phyloP scores from a whole-genome alignment of 1,140 invertebrate species.

The Lasioglossum albipes region DNA sequence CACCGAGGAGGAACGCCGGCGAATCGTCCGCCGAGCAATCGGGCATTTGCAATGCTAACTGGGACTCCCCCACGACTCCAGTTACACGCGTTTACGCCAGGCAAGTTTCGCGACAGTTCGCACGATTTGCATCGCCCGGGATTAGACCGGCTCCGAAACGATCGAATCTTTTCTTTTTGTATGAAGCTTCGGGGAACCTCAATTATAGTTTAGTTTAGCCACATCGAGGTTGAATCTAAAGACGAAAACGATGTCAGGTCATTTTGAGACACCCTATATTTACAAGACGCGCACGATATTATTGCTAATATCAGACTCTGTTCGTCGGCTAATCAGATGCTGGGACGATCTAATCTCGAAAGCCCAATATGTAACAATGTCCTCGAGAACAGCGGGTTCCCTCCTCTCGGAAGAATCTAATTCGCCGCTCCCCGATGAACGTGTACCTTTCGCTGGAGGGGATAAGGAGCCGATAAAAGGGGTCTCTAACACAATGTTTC shows the following conservation, averaged over 20 bases:
- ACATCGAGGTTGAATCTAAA: too few species aligned
- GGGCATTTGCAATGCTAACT: slow-evolving; percentile 35
- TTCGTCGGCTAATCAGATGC: too few species aligned
- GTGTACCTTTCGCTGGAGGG: not conserved
- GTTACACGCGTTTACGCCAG: slow-evolving; percentile 21
- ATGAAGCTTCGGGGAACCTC: too few species aligned
- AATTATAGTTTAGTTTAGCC: too few species aligned
- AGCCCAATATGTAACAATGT: too few species aligned
- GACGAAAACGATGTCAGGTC: too few species aligned
- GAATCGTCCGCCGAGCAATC: slow-evolving; percentile 14
- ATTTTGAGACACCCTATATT: too few species aligned
- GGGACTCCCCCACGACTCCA: not conserved
- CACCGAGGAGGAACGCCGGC: not conserved
- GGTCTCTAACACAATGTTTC: slow-evolving; percentile 13
- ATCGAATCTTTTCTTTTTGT: too few species aligned
- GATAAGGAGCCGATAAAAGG: not conserved
- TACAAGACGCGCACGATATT: too few species aligned
- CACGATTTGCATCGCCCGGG: slow-evolving; percentile 1
- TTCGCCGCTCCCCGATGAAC: not conserved
- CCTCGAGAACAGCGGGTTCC: too few species aligned
- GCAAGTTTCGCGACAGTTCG: not conserved
- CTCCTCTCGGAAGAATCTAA: not conserved
- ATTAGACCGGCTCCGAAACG: not conserved
- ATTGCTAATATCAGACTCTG: too few species aligned
- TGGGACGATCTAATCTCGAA: too few species aligned